phyloP scores from a whole-genome alignment of 2,113 vertebrate species.

The Podiceps cristatus region DNA sequence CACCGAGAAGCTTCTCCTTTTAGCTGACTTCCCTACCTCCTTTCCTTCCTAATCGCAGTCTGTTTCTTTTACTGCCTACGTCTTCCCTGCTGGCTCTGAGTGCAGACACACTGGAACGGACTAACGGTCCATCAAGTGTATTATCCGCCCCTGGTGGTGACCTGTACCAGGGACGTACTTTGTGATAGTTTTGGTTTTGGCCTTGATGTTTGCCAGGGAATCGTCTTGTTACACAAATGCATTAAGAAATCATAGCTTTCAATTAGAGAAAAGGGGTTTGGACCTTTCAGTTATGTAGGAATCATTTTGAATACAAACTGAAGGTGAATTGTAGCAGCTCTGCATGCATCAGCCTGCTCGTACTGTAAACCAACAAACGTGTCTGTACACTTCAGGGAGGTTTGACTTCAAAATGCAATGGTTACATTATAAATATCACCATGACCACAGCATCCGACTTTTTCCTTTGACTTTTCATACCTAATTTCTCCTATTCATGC shows the following conservation, averaged over 20 bases:
- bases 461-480: neutral
- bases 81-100: neutral
- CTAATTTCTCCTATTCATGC: neutral
- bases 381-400: neutral
- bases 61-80: neutral
- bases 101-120: neutral
- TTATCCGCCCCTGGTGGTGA: neutral
- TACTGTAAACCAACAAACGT: neutral
- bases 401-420: neutral
- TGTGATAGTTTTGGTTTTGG: neutral
- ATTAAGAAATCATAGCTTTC: neutral
- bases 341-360: rapidly evolving
- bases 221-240: neutral
- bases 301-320: neutral
- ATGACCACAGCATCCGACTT: neutral
- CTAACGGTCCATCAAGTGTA: neutral
- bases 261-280: neutral
- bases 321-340: neutral
- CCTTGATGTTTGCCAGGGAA: neutral
- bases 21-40: neutral
- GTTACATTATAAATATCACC: neutral
- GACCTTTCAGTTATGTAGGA: neutral
- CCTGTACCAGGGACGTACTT: neutral
- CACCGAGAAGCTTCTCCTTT: neutral
- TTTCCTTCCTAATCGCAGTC: neutral